phyloP scores from a whole-genome alignment of 2,797 vertebrate genomes.

The Chromis chromis region DNA sequence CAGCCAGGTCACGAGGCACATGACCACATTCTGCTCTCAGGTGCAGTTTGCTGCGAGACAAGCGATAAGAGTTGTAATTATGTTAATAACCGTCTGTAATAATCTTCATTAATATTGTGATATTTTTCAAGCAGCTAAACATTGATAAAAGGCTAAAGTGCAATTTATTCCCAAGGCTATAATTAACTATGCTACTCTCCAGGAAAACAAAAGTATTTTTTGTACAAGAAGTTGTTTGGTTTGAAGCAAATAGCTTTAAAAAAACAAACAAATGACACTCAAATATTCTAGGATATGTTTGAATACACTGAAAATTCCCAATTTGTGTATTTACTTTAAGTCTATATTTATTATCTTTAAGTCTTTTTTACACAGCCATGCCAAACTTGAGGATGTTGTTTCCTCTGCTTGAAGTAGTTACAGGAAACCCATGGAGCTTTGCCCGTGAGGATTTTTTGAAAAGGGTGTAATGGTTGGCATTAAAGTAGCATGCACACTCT shows the following conservation, averaged over 20 bases:
- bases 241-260: not conserved
- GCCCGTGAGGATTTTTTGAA: conserved; percentile 3
- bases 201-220: not conserved
- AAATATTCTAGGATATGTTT: not conserved
- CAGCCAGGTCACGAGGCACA: not conserved
- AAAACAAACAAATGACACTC: not conserved
- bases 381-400: not conserved
- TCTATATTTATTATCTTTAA: not conserved
- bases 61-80: not conserved
- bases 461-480: conserved; percentile 5
- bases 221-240: no score
- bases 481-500: not conserved
- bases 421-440: conserved; percentile 1
- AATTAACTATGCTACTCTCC: no score
- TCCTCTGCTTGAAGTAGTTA: not conserved
- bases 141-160: not conserved
- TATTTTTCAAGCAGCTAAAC: not conserved
- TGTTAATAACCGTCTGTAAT: not conserved
- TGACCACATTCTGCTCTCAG: conserved; percentile 9
- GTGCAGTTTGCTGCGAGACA: conserved; percentile 9
- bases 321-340: not conserved
- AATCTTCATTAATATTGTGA: not conserved
- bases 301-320: not conserved
- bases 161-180: not conserved
- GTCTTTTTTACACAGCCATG: not conserved